A percentile compares a stretch with the other conserved stretches of the same genome.
These are phyloP conservation scores for Acrobasis consociella DNA, from an alignment of 2,888 invertebrate species.

Conservation along the genomic window DNA sequence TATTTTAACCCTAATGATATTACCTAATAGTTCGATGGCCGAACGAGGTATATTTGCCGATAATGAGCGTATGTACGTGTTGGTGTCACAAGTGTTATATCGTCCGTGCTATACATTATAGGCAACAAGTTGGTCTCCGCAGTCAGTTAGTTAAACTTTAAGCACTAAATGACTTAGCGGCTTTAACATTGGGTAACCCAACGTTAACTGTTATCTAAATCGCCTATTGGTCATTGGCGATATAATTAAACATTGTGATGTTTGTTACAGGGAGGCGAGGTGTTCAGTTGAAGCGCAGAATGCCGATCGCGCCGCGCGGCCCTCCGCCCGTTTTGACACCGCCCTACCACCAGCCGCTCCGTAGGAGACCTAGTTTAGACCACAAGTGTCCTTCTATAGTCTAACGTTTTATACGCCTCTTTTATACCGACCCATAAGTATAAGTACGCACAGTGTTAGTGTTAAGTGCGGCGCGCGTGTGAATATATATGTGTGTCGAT, in stretches of 20 bases:
- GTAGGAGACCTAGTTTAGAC: constrained; percentile 72
- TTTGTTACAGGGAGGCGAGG: constrained; percentile 72
- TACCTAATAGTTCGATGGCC: too few species aligned
- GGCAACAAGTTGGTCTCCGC: too few species aligned
- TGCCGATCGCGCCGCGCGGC: constrained; percentile 82
- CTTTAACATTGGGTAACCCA: too few species aligned
- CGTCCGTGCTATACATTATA: too few species aligned
- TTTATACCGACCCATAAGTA: constrained; percentile 78
- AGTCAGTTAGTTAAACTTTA: too few species aligned
- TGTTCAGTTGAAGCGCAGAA: constrained; percentile 69
- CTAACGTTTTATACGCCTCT: constrained; percentile 78
- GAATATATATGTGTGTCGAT: constrained; percentile 76
- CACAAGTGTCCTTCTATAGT: constrained; percentile 80
- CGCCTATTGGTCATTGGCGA: background rate
- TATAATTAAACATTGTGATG: constrained; percentile 5
- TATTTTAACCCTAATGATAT: too few species aligned
- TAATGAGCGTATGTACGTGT: too few species aligned
- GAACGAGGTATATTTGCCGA: too few species aligned
- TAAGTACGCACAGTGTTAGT: constrained; percentile 73
- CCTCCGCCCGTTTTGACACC: constrained; percentile 76
- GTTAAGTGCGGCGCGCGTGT: constrained; percentile 70
- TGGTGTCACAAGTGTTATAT: too few species aligned
- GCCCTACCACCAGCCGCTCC: constrained; percentile 72
- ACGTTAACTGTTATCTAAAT: background rate
- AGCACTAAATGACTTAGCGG: too few species aligned